phyloP scores from a whole-genome alignment of 2,797 vertebrate species.

The Lutjanus campechanus region DNA sequence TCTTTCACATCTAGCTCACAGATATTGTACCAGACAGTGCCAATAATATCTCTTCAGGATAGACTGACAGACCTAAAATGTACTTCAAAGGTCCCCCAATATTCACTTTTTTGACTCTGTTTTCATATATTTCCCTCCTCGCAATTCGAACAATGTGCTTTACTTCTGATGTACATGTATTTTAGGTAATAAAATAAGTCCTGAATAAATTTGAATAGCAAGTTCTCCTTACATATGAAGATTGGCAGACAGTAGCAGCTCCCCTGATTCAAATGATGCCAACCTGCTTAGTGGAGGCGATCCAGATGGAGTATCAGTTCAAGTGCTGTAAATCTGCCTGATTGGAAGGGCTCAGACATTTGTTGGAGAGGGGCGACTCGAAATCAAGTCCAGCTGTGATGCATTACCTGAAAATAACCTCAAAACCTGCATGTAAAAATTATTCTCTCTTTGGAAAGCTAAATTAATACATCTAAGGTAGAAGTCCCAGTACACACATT shows the following conservation, averaged over 20 bases:
- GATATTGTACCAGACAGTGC: constrained; percentile 77
- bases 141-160: constrained; percentile 47
- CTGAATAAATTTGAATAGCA: constrained; percentile 69
- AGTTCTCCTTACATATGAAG: constrained; percentile 48
- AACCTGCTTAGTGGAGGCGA: constrained; percentile 79
- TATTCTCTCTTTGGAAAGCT: neutral
- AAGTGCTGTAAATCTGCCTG: constrained; percentile 74
- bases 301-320: constrained; percentile 76
- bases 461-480: neutral
- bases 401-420: constrained; percentile 57
- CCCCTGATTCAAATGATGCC: constrained; percentile 75
- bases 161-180: constrained; percentile 39
- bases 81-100: constrained; percentile 58
- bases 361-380: constrained; percentile 30
- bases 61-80: constrained; percentile 66
- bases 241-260: constrained; percentile 68
- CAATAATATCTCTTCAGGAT: constrained; percentile 79
- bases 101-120: constrained; percentile 24
- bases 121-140: constrained; percentile 19
- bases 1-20: constrained; percentile 81
- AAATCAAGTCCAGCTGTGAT: constrained; percentile 59
- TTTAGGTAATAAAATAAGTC: constrained; percentile 63
- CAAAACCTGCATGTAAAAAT: constrained; percentile 5
- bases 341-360: constrained; percentile 63
- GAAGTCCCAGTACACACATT: neutral